These are phyloP conservation scores for Pantherophis alleghaniensis DNA, from an alignment of 2,797 vertebrate genomes.

Conservation along the genomic window DNA sequence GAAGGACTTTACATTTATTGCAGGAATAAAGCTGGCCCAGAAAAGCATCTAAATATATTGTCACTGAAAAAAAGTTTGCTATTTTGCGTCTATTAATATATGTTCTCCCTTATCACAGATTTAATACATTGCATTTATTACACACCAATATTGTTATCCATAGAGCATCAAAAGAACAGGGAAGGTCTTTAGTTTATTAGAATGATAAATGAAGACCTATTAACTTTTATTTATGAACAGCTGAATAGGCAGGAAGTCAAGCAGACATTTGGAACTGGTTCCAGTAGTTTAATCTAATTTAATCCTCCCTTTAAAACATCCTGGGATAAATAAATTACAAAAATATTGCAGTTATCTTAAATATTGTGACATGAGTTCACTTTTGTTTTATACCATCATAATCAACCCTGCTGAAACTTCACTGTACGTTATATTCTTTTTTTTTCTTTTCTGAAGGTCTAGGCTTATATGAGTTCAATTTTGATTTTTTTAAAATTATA, in stretches of 20 bases:
- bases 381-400: background rate
- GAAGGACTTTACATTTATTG: background rate
- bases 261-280: conserved; percentile 43
- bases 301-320: conserved; percentile 38
- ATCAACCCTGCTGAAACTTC: background rate
- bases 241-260: conserved; percentile 43
- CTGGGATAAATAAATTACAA: conserved; percentile 34
- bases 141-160: conserved; percentile 40
- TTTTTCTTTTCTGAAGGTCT: background rate
- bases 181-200: conserved; percentile 26
- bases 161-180: conserved; percentile 32
- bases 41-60: background rate
- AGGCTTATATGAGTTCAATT: background rate
- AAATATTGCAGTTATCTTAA: conserved; percentile 1
- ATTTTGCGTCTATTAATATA: background rate
- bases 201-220: conserved; percentile 41
- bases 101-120: background rate
- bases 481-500: background rate
- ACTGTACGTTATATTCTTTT: accelerated
- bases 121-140: background rate
- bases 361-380: conserved; percentile 8
- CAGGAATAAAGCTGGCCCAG: background rate
- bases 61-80: background rate
- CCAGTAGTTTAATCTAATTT: conserved; percentile 46
- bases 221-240: conserved; percentile 41